Percentiles rank a stretch among this genome's conserved stretches.
These are phyloP conservation scores for Zaprionus inermis DNA, from an alignment of 1,140 invertebrate genomes.

Conservation along the genomic window DNA sequence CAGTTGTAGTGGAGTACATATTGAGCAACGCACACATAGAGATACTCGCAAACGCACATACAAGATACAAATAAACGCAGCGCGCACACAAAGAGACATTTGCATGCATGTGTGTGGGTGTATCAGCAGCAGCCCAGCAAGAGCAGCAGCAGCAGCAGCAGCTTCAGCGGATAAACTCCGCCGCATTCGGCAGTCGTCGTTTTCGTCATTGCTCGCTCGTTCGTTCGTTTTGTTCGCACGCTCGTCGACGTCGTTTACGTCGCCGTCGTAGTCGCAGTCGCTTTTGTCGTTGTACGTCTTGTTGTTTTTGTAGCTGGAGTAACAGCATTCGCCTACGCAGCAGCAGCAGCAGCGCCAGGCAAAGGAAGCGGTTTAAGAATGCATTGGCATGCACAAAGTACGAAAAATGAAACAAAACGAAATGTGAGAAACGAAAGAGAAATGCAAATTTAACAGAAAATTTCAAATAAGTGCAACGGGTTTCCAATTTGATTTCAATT, in stretches of 20 bases:
- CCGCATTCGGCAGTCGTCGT: slow-evolving; percentile 33
- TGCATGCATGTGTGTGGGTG: slow-evolving; percentile 64
- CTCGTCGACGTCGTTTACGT: slow-evolving; percentile 3
- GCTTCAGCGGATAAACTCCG: slow-evolving; percentile 60
- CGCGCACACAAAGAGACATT: slow-evolving; percentile 40
- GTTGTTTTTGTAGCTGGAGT: slow-evolving; percentile 35
- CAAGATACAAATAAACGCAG: slow-evolving; percentile 37
- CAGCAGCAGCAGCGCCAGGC: slow-evolving; percentile 33
- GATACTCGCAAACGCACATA: slow-evolving; percentile 13
- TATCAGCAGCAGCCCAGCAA: slow-evolving; percentile 39
- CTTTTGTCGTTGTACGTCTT: slow-evolving; percentile 18
- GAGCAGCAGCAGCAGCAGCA: slow-evolving; percentile 34
- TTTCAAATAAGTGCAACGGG: slow-evolving; percentile 45
- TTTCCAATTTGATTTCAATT: slow-evolving; percentile 36
- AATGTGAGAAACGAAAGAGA: slow-evolving; percentile 41
- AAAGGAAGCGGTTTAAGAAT: slow-evolving; percentile 57
- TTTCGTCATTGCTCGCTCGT: slow-evolving; percentile 28
- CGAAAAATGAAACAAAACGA: slow-evolving; percentile 34
- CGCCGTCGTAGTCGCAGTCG: not conserved
- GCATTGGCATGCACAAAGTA: slow-evolving; percentile 52
- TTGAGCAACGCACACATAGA: slow-evolving; percentile 24
- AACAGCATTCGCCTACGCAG: slow-evolving; percentile 69
- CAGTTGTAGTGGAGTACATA: slow-evolving; percentile 43
- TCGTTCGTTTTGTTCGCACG: slow-evolving; percentile 40
- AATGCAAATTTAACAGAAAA: slow-evolving; percentile 56